Base-by-base conservation (phyloP, 1,140 invertebrate species). In the Musca vetustissima region DNA sequence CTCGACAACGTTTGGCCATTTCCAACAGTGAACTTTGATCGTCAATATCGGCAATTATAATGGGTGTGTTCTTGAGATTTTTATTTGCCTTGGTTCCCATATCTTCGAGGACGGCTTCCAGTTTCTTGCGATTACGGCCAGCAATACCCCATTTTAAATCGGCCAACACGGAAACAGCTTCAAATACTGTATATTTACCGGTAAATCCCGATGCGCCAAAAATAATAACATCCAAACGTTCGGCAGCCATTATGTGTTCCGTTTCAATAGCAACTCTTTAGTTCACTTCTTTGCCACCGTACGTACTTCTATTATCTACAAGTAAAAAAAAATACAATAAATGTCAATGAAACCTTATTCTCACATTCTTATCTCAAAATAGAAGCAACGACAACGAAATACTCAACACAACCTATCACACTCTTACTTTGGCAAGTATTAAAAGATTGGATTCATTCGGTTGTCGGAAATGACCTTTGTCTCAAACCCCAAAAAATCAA, bases 171-270 rank as follows among this genome's bases (percentile, higher is more conserved):
- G 84, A 83, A 1, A 85, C 85, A 14, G 90, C 84, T 80, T 91
- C 86, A 74, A 87, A 85, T 0, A 92, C 88, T 4, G 91, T 88
- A 83, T 89, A 89, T 79, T 90, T 89, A 1, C 95, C 95, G 8
- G 94, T 96, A 76, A 92, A 96, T 19, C 94, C 94, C 17, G 89
- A 89, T 6, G 93, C 95, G 48, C 95, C 95, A 76, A 93, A 93
- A 72, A 95, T 87, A 1, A 94, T 80, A 4, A 93, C 75, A 83
- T 93, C 91, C 67, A 91, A 85, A 70, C 86, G 83, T 57, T 84
- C 70, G n/a, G n/a, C n/a, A n/a, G 76, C 73, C 36, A 43, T 43
- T 11, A 4, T 43, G 36, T 43, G 36, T 43, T 11, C 36, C 13
- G 28, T 28, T 28, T n/a, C n/a, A 28, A 28, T 3, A 28, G 8